Conservation (phyloP, 2,888 invertebrate species). For the Drosophila neotestacea region DNA sequence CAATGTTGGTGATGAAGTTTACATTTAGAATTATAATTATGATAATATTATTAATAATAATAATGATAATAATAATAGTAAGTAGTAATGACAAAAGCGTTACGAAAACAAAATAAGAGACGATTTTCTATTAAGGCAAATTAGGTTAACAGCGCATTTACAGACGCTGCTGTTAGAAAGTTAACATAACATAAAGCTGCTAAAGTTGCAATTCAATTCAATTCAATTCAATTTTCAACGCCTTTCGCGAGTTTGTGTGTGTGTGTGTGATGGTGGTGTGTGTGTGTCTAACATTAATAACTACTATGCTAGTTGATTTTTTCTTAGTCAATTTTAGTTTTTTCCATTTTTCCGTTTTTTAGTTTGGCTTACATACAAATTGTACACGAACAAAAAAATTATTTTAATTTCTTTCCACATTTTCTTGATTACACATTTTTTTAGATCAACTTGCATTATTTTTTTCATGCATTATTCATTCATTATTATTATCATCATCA, state of each 20-base stretch:
- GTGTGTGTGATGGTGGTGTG: conserved; percentile 27
- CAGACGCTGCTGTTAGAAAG: conserved; percentile 23
- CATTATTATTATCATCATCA: conserved; percentile 2
- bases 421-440: no score
- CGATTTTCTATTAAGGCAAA: conserved; percentile 76
- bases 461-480: neutral
- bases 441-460: neutral
- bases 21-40: conserved; percentile 19
- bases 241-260: conserved; percentile 20
- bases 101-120: conserved; percentile 33
- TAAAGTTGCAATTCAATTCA: conserved; percentile 34
- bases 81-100: conserved; percentile 30
- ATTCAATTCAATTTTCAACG: conserved; percentile 18
- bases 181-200: conserved; percentile 65
- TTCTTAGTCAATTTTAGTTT: neutral
- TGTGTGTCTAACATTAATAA: conserved; percentile 38
- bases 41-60: conserved; percentile 21
- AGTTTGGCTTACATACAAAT: no score
- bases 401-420: no score
- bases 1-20: conserved; percentile 51
- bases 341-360: no score
- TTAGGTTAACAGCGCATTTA: conserved; percentile 52
- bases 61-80: conserved; percentile 23
- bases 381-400: no score
- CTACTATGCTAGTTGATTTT: conserved; percentile 25